These are phyloP conservation scores for Amaurobius ferox DNA, from an alignment of 2,888 invertebrate species.

Conservation along the genomic window DNA sequence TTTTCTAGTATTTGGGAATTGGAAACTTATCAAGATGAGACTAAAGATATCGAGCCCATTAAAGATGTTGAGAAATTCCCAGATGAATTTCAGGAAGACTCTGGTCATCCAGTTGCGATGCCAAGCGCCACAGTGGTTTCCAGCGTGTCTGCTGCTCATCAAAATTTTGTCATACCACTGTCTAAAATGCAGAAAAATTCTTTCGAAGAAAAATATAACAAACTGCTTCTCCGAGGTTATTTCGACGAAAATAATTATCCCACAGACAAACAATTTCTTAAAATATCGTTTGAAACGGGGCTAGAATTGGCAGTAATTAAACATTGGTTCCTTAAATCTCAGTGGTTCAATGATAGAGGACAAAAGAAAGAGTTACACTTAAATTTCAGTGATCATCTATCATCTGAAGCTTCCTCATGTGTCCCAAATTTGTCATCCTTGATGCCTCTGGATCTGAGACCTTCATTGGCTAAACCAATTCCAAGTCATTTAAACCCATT, in stretches of 20 bases:
- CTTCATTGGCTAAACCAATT: constrained; percentile 56
- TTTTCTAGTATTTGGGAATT: constrained; percentile 97
- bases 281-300: constrained; percentile 98
- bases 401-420: constrained; percentile 80
- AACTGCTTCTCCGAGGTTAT: constrained; percentile 97
- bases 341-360: constrained; percentile 99
- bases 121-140: constrained; percentile 58
- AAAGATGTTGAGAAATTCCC: constrained; percentile 94
- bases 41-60: constrained; percentile 91
- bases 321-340: constrained; percentile 99
- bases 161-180: constrained; percentile 75
- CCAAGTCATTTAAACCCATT: constrained; percentile 46
- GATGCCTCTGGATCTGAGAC: constrained; percentile 60
- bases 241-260: constrained; percentile 99
- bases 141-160: constrained; percentile 74
- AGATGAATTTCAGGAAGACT: constrained; percentile 91
- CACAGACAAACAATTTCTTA: constrained; percentile 97
- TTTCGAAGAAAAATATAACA: constrained; percentile 98
- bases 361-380: constrained; percentile 99
- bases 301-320: constrained; percentile 99
- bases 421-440: constrained; percentile 41
- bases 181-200: constrained; percentile 84
- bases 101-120: constrained; percentile 82
- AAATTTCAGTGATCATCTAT: constrained; percentile 92
- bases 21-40: constrained; percentile 97